Evolutionary conservation across 2,888 invertebrate genomes (phyloP).

Genomic region (Mythimna pallens): DNA sequence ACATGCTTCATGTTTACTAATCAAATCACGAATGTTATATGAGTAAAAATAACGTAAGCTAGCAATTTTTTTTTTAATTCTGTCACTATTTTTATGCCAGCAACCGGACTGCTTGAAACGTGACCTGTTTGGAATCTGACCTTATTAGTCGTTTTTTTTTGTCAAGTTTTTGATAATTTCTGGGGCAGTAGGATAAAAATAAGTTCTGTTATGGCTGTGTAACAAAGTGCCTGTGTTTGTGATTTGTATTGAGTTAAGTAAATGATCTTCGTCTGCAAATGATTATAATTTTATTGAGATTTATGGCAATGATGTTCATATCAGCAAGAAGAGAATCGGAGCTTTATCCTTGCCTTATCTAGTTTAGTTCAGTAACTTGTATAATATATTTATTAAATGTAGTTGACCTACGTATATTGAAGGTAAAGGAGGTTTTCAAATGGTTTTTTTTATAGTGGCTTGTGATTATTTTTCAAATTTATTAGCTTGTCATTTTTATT

Average conservation of each 20-base stretch:
- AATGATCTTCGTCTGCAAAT: constrained; percentile 33
- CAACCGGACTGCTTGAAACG: background rate
- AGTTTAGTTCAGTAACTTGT: constrained; percentile 3
- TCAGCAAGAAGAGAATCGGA: constrained; percentile 23
- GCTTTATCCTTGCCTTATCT: constrained; percentile 31
- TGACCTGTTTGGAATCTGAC: background rate
- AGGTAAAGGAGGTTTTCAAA: no score
- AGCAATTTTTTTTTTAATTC: background rate
- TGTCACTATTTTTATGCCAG: background rate
- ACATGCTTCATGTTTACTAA: constrained; percentile 9
- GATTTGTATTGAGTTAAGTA: constrained; percentile 3
- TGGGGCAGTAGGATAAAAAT: background rate
- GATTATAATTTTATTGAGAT: constrained; percentile 9
- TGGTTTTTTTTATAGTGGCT: no score
- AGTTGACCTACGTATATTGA: background rate
- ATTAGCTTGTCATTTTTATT: no score
- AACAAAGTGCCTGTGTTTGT: constrained; percentile 16
- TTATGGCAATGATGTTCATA: constrained; percentile 32
- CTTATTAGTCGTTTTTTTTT: background rate
- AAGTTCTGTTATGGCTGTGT: constrained; percentile 5
- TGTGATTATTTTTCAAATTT: no score
- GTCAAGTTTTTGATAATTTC: background rate
- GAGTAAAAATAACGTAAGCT: no score
- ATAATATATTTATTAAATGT: background rate
- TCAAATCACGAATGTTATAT: no score